Base-by-base conservation (phyloP, 2,113 vertebrate species). In the Heterotis niloticus region DNA sequence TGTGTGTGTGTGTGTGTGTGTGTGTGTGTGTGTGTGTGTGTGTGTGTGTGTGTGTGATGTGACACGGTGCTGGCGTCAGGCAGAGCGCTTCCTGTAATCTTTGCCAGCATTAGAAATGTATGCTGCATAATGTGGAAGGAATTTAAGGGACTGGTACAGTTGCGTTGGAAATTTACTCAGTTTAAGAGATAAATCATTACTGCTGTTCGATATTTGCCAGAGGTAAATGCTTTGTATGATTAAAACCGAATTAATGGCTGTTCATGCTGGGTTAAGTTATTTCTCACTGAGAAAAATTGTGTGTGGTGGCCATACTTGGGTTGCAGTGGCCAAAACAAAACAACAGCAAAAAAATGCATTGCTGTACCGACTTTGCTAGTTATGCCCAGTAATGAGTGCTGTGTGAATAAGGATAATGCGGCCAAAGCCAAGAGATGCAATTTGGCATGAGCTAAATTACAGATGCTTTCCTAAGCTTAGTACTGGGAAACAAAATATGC, bases 201-300 rank as follows among this genome's bases (percentile, higher is more conserved):
- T 74, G 78, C 23, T 65, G 78, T 79, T 79, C 23, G 26, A 52
- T 73, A 56, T 79, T 65, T 74, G 62, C 60, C 44, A 4, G 44
- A 79, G 34, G 70, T 56, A 29, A 79, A 79, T 44, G 28, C 20
- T 65, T 11, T 64, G 68, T 64, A 54, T 79, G 26, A 79, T 52
- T 73, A 59, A 51, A 64, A 73, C 34, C 13, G 28, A 62, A 74
- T 73, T 59, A 29, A 51, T 28, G 26, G 10, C 12, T 28, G 56
- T 24, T 78, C 26, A 67, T 51, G n/a, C 54, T 60, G 7, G 10
- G 26, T 1, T 16, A n/a, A 72, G 70, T 5, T 54, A 44, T 56
- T 51, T 51, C 1, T 56, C 44, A 72, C 2, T 3, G 24, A 4
- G 4, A 26, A 57, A 18, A n/a, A 18, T 7, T 29, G 71, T 54